A percentile compares a stretch with the other conserved stretches of the same genome.
Conservation (phyloP, 2,113 vertebrate genomes). For the Psilopsiagon aurifrons region DNA sequence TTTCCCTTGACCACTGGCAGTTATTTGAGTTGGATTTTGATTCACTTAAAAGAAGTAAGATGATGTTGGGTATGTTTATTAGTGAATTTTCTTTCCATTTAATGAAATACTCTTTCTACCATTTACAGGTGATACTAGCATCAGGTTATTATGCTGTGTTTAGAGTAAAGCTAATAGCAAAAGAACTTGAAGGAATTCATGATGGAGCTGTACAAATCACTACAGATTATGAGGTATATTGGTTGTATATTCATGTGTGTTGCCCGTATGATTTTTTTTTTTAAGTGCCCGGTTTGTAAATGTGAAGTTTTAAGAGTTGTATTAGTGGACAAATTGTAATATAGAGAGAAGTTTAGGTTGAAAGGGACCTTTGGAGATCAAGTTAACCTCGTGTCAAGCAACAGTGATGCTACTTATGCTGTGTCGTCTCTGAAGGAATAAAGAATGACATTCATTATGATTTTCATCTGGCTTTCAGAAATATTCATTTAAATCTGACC, state of each 20-base stretch:
- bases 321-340: background rate
- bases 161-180: conserved; percentile 89
- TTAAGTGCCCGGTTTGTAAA: background rate
- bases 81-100: background rate
- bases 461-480: background rate
- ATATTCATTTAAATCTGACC: background rate
- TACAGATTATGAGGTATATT: conserved; percentile 93
- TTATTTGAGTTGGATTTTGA: background rate
- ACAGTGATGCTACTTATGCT: background rate
- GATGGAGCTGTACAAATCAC: conserved; percentile 95
- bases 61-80: background rate
- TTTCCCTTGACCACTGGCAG: background rate
- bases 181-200: conserved; percentile 90
- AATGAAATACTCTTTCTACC: background rate
- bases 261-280: background rate
- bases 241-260: background rate
- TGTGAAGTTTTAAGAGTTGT: background rate
- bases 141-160: conserved; percentile 94
- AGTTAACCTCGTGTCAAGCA: background rate
- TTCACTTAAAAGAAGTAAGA: background rate
- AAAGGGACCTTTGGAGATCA: background rate
- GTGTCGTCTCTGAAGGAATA: background rate
- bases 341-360: background rate
- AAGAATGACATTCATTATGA: background rate
- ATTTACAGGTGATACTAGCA: conserved; percentile 86